phyloP scores from a whole-genome alignment of 2,113 vertebrate species.

The Podarcis cretensis region DNA sequence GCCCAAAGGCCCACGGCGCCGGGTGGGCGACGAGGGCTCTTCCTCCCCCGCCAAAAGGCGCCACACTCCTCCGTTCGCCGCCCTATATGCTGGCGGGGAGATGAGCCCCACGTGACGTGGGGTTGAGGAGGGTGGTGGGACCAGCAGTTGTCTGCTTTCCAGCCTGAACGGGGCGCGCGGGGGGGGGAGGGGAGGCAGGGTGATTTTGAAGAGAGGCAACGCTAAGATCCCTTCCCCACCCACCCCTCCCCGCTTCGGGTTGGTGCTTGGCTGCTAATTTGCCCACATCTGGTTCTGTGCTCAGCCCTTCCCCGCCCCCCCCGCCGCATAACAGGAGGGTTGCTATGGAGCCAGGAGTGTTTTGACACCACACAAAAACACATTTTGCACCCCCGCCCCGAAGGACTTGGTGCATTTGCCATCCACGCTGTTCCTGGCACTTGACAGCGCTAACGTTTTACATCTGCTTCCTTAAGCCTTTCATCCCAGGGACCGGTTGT shows the following conservation, averaged over 20 bases:
- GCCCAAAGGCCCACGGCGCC: neutral
- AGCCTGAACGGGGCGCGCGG: too few relatives aligned
- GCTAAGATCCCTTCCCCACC: neutral
- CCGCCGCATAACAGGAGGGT: neutral
- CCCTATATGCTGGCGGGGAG: neutral
- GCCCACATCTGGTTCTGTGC: neutral
- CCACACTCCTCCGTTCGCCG: too few relatives aligned
- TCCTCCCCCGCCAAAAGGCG: too few relatives aligned
- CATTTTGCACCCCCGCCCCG: too few relatives aligned
- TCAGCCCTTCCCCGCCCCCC: neutral
- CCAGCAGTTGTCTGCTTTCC: neutral
- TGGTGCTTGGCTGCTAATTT: neutral
- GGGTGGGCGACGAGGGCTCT: too few relatives aligned
- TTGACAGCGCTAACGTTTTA: too few relatives aligned
- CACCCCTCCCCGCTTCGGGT: neutral
- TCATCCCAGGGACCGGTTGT: too few relatives aligned
- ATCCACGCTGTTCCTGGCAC: too few relatives aligned
- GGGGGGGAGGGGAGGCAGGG: too few relatives aligned
- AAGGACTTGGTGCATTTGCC: too few relatives aligned
- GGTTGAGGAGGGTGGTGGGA: neutral
- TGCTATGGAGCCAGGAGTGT: constrained; percentile 6
- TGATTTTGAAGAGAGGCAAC: neutral
- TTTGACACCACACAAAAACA: neutral
- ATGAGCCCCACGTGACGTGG: too few relatives aligned
- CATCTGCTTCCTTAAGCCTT: too few relatives aligned